A percentile compares a stretch with the other conserved stretches of the same genome.
Conservation (phyloP, 2,888 invertebrate species). For the Crematogaster levior region DNA sequence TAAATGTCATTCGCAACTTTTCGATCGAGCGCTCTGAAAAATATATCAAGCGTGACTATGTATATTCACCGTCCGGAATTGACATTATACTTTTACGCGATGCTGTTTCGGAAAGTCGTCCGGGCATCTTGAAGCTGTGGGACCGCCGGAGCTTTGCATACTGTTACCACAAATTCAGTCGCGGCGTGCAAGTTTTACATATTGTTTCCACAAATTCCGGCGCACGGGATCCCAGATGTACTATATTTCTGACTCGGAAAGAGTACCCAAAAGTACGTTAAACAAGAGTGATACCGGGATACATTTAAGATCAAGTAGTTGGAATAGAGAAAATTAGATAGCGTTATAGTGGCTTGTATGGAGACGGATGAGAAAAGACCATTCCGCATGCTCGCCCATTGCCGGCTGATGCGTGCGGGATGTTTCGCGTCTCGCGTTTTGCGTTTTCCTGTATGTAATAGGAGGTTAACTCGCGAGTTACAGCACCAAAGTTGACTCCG, state of each 20-base stretch:
- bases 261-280: constrained; percentile 46
- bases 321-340: constrained; percentile 43
- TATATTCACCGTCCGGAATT: constrained; percentile 18
- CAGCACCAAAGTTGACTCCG: constrained; percentile 78
- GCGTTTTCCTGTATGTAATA: constrained; percentile 72
- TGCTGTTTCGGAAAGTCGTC: constrained; percentile 29
- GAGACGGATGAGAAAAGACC: constrained; percentile 40
- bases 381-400: constrained; percentile 48
- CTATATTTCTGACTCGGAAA: constrained; percentile 35
- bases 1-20: constrained; percentile 51
- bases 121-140: constrained; percentile 11
- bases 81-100: constrained; percentile 43
- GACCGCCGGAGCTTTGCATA: constrained; percentile 33
- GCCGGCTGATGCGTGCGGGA: constrained; percentile 55
- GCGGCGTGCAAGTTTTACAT: constrained; percentile 35
- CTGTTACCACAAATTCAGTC: constrained; percentile 45
- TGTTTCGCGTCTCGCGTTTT: constrained; percentile 65
- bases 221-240: constrained; percentile 4
- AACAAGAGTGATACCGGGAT: constrained; percentile 27
- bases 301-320: constrained; percentile 4
- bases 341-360: constrained; percentile 53
- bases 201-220: constrained; percentile 51
- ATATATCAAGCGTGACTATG: constrained; percentile 6
- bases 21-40: constrained; percentile 36
- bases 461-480: constrained; percentile 75